phyloP scores from a whole-genome alignment of 2,113 vertebrate genomes.

The Callorhinus ursinus region DNA sequence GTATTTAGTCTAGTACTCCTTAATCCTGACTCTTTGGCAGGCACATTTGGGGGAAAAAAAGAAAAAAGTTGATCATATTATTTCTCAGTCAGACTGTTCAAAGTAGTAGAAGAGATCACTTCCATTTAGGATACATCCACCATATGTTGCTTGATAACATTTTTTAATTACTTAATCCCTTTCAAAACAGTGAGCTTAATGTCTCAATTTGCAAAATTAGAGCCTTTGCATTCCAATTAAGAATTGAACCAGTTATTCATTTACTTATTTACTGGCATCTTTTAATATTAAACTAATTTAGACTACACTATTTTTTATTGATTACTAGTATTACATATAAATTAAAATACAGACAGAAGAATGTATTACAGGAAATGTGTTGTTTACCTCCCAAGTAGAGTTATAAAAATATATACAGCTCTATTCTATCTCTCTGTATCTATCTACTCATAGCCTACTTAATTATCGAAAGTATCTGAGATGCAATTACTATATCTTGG shows the following conservation, averaged over 20 bases:
- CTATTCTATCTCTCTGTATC: background rate
- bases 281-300: constrained; percentile 44
- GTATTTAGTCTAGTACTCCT: constrained; percentile 82
- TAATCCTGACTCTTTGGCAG: constrained; percentile 65
- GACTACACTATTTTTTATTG: background rate
- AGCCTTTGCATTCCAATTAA: background rate
- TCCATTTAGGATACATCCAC: constrained; percentile 64
- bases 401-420: background rate
- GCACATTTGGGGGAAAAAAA: constrained; percentile 68
- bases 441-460: background rate
- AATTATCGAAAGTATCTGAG: background rate
- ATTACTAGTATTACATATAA: background rate
- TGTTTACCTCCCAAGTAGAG: background rate
- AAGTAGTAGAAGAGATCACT: constrained; percentile 49
- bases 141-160: constrained; percentile 61
- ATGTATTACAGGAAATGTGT: background rate
- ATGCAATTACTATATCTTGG: background rate
- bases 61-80: constrained; percentile 69
- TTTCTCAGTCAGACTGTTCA: constrained; percentile 58
- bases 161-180: constrained; percentile 1
- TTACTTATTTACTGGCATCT: background rate
- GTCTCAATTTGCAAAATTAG: background rate
- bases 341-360: background rate
- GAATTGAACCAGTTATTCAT: background rate
- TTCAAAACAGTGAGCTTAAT: constrained; percentile 49